Percentiles rank a stretch among this genome's conserved stretches.
Conservation (phyloP, 2,113 vertebrate species). For the Xenotilapia longispinis region DNA sequence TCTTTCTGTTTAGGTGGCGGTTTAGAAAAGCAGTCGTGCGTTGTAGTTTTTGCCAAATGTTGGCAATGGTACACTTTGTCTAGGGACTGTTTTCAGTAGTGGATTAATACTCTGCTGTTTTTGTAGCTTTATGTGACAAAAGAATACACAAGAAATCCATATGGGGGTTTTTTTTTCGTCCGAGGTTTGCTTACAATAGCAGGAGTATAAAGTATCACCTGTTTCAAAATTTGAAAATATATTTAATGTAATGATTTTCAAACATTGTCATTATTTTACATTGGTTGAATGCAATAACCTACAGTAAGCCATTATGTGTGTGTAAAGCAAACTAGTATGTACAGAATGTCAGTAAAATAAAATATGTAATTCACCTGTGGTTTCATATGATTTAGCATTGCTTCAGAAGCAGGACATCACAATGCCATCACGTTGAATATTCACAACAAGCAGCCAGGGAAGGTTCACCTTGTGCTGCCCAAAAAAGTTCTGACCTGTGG, state of each 20-base stretch:
- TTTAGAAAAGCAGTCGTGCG: neutral
- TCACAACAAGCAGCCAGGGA: neutral
- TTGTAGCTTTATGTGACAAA: neutral
- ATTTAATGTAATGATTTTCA: neutral
- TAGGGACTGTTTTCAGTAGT: neutral
- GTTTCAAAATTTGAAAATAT: neutral
- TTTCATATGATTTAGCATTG: neutral
- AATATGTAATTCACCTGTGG: neutral
- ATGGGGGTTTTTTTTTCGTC: rapidly evolving
- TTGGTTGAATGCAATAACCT: neutral
- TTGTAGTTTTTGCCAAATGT: neutral
- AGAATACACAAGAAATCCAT: neutral
- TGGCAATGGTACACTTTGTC: neutral
- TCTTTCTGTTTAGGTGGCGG: neutral
- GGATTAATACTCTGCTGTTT: neutral
- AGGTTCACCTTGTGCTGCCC: neutral
- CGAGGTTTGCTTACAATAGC: neutral
- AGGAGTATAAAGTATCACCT: neutral
- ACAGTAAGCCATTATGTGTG: neutral
- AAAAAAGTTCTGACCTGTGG: neutral
- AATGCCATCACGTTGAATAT: neutral
- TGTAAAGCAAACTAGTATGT: neutral
- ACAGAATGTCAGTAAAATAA: neutral
- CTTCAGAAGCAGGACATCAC: neutral
- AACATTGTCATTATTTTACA: neutral